Base-by-base conservation (phyloP, 2,113 vertebrate genomes). In the Epinephelus lanceolatus region DNA sequence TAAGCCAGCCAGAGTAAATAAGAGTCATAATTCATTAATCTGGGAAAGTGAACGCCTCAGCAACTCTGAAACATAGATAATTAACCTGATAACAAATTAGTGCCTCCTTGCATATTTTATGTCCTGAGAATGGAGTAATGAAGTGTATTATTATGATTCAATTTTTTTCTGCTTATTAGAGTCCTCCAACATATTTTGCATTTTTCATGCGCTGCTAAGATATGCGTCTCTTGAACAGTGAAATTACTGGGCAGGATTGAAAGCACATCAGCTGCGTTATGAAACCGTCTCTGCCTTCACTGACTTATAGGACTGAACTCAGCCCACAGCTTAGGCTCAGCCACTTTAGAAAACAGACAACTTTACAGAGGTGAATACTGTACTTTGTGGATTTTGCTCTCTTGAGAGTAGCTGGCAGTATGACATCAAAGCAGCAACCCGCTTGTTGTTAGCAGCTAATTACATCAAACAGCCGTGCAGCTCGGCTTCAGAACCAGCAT, bases 1-100 rank as follows among this genome's bases (percentile, higher is more conserved):
- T 81, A 76, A 84, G 66, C 42, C 85, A 81, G 62, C 66, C 71
- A 66, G 68, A 83, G 83, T 92, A 93, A 94, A 94, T 88, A 93
- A 81, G 76, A 92, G 84, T 88, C 90, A 88, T 92, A 90, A 92
- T 87, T 94, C 90, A 93, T 93, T 93, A 90, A 91, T 94, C 89
- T 84, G 83, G 51, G 78, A 90, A 92, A 90, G 78, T 81, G 91
- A 92, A 91, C 33, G 87, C 86, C 89, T 93, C 91, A 93, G 89
- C 87, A 88, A 66, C 86, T 94, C 91, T 86, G 86, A 90, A 94
- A 90, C 86, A 88, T 83, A 91, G 92, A 93, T 93, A 93, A 95
- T 95, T 93, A 93, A 92, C 88, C 91, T 89, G 91, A 92, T 93
- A 92, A 92, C 89, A 89, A 93, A 94, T 91, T 76, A 91, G 76